These are phyloP conservation scores for Bos indicus DNA, from an alignment of 2,113 vertebrate genomes.

Conservation along the genomic window DNA sequence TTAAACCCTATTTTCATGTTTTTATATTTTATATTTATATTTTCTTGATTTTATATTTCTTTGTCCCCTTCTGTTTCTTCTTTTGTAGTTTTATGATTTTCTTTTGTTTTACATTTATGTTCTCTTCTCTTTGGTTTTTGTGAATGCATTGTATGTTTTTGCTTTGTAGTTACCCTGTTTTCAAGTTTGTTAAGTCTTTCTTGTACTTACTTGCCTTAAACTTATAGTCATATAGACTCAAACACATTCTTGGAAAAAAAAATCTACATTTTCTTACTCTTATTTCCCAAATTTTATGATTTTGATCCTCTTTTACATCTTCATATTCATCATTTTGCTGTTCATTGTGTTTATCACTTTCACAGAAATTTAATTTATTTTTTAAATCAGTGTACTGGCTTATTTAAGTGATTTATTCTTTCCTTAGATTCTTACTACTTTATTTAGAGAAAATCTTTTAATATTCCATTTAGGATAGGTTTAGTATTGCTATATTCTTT, in stretches of 20 bases:
- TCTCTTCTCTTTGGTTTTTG: background rate
- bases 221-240: background rate
- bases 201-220: background rate
- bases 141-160: background rate
- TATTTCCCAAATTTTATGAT: background rate
- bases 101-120: background rate
- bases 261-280: background rate
- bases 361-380: background rate
- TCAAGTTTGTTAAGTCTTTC: background rate
- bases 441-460: background rate
- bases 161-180: background rate
- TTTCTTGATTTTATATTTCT: background rate
- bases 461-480: background rate
- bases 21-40: background rate
- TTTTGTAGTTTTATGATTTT: background rate
- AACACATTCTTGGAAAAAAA: background rate
- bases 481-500: background rate
- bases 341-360: background rate
- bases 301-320: background rate
- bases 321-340: background rate
- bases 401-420: background rate
- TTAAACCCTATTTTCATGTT: background rate
- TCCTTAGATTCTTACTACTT: background rate
- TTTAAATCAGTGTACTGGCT: background rate
- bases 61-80: background rate